phyloP scores from a whole-genome alignment of 2,888 invertebrate species.

The Torymus texanus region DNA sequence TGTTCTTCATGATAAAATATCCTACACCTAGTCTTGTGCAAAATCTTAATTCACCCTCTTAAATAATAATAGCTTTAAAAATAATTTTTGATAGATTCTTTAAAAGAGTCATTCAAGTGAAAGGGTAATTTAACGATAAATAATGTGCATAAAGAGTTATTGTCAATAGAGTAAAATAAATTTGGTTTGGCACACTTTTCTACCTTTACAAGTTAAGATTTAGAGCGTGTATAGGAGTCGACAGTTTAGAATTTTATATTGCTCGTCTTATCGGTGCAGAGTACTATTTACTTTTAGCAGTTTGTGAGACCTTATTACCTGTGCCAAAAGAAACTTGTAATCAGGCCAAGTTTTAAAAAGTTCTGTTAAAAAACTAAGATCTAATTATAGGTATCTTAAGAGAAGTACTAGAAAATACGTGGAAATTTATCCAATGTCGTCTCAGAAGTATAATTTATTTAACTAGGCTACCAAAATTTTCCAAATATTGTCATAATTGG shows the following conservation, averaged over 20 bases:
- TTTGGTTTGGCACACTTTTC: neutral
- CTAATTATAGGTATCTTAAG: constrained; percentile 8
- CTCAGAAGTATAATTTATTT: too few relatives aligned
- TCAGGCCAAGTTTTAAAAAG: constrained; percentile 29
- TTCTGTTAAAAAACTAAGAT: neutral
- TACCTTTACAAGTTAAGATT: neutral
- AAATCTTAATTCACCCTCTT: too few relatives aligned
- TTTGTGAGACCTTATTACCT: constrained; percentile 19
- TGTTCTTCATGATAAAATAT: too few relatives aligned
- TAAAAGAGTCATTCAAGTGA: too few relatives aligned
- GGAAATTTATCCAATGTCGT: neutral
- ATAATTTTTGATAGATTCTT: too few relatives aligned
- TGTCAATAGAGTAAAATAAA: neutral
- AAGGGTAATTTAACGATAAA: too few relatives aligned
- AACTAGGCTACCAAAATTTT: too few relatives aligned
- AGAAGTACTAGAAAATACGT: neutral
- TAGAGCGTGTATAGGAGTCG: neutral
- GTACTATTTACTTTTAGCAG: constrained; percentile 12
- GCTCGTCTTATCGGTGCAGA: neutral
- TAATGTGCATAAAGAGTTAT: neutral
- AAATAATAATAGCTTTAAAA: too few relatives aligned
- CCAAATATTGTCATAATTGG: too few relatives aligned
- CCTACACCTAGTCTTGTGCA: too few relatives aligned
- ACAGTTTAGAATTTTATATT: constrained; percentile 8
- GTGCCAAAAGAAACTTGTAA: constrained; percentile 35